Evolutionary conservation across 2,113 vertebrate species (phyloP).

Genomic region (Gallinago paraguaiae): DNA sequence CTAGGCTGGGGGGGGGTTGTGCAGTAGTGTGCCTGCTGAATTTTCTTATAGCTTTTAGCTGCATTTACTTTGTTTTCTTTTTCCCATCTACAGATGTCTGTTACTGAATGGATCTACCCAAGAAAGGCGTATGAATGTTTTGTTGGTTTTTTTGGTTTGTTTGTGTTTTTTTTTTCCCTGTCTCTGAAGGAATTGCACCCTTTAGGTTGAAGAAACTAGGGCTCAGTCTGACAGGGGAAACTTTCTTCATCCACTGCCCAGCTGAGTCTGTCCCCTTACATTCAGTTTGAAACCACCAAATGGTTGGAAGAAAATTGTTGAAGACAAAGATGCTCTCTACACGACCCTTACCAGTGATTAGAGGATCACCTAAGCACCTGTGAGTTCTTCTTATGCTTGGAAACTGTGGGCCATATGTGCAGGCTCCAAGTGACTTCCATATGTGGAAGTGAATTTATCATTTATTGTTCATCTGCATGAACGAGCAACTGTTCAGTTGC

Average conservation of each 20-base stretch:
- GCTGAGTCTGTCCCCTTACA: not conserved
- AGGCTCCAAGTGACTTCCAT: not conserved
- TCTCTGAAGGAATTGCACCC: not conserved
- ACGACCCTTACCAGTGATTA: not conserved
- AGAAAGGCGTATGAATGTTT: not conserved
- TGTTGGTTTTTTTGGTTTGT: too few relatives aligned
- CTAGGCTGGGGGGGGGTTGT: not conserved
- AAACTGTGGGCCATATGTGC: not conserved
- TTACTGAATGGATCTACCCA: not conserved
- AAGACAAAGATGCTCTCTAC: not conserved
- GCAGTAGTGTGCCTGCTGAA: not conserved
- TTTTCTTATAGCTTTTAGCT: not conserved
- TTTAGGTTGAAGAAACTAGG: not conserved
- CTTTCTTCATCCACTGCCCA: not conserved
- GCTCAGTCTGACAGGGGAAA: fast-evolving
- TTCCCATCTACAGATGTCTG: not conserved
- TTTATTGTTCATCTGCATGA: not conserved
- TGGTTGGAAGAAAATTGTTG: not conserved
- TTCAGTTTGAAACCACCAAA: not conserved
- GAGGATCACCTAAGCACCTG: not conserved
- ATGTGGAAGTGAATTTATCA: not conserved
- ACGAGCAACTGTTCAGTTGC: not conserved
- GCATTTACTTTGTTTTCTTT: not conserved
- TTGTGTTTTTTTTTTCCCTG: not conserved
- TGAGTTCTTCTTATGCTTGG: not conserved